Evolutionary conservation across 2,113 vertebrate genomes (phyloP).

Genomic region (Bufo gargarizans): DNA sequence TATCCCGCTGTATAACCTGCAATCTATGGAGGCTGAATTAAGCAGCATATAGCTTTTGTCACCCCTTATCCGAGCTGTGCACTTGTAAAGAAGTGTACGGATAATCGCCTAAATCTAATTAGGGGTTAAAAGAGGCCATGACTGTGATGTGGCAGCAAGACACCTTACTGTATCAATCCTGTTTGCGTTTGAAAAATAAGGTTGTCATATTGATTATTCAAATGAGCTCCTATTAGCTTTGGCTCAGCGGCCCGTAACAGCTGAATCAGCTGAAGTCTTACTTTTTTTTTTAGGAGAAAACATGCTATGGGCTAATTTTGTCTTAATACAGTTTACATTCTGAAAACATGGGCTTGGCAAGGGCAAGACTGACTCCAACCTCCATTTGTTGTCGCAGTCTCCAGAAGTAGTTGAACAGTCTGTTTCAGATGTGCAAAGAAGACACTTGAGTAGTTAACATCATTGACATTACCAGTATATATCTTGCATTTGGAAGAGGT

Average conservation of each 20-base stretch:
- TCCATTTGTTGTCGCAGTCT: slow-evolving; percentile 46
- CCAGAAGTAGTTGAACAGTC: background rate
- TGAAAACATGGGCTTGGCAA: slow-evolving; percentile 56
- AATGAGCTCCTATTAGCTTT: slow-evolving; percentile 79
- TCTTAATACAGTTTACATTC: slow-evolving; percentile 66
- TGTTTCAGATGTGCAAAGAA: background rate
- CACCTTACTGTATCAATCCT: slow-evolving; percentile 93
- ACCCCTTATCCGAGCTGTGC: slow-evolving; percentile 94
- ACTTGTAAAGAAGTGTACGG: slow-evolving; percentile 98
- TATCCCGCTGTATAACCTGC: slow-evolving; percentile 82
- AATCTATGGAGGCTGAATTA: slow-evolving; percentile 78
- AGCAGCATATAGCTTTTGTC: slow-evolving; percentile 95
- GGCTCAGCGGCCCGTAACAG: slow-evolving; percentile 71
- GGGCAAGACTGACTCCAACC: slow-evolving; percentile 68
- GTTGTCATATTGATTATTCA: slow-evolving; percentile 99
- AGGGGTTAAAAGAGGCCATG: slow-evolving; percentile 97
- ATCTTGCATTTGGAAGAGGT: slow-evolving; percentile 50
- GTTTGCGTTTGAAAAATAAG: slow-evolving; percentile 99
- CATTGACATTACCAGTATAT: no score
- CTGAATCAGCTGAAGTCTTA: slow-evolving; percentile 74
- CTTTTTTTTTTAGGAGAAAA: slow-evolving; percentile 72
- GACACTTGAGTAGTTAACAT: background rate
- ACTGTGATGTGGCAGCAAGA: slow-evolving; percentile 91
- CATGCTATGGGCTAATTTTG: slow-evolving; percentile 68
- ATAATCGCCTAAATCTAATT: slow-evolving; percentile 99